Conservation (phyloP, 2,113 vertebrate species). For the Eira barbara region DNA sequence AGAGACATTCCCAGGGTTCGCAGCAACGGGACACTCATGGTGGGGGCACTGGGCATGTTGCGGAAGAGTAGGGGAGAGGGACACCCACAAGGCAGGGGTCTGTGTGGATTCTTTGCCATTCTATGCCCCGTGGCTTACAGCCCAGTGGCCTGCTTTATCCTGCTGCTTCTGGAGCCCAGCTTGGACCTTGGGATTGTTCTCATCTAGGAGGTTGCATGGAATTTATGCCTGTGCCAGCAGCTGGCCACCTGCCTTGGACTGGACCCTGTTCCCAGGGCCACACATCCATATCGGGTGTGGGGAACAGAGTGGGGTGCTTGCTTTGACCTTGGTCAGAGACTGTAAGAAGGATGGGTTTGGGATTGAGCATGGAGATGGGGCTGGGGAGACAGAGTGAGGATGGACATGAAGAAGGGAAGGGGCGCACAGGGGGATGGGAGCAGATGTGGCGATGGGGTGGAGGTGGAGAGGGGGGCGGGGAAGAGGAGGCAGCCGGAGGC, state of each 20-base stretch:
- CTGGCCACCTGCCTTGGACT: not conserved
- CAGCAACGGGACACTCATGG: rapidly evolving
- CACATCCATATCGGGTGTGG: rapidly evolving
- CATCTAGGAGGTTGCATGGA: rapidly evolving
- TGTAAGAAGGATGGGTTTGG: not conserved
- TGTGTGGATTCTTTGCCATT: not conserved
- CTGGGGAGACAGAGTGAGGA: not conserved
- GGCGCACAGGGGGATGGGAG: not conserved
- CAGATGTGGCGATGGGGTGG: not conserved
- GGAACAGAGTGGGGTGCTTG: not conserved
- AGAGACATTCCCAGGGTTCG: rapidly evolving
- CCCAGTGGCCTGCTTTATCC: too few relatives aligned
- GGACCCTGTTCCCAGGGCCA: not conserved
- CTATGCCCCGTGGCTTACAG: rapidly evolving
- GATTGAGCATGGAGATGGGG: not conserved
- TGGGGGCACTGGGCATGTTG: not conserved
- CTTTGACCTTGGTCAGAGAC: not conserved
- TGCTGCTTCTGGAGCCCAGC: not conserved
- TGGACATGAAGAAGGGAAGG: not conserved
- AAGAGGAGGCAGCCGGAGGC: rapidly evolving
- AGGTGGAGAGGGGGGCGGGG: too few relatives aligned
- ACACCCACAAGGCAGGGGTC: not conserved
- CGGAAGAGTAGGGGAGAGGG: not conserved
- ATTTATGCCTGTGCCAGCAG: not conserved
- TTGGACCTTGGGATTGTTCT: not conserved